These are phyloP conservation scores for Stylophora pistillata DNA, from an alignment of 64 coral and sea anemone species.

Conservation along the genomic window DNA sequence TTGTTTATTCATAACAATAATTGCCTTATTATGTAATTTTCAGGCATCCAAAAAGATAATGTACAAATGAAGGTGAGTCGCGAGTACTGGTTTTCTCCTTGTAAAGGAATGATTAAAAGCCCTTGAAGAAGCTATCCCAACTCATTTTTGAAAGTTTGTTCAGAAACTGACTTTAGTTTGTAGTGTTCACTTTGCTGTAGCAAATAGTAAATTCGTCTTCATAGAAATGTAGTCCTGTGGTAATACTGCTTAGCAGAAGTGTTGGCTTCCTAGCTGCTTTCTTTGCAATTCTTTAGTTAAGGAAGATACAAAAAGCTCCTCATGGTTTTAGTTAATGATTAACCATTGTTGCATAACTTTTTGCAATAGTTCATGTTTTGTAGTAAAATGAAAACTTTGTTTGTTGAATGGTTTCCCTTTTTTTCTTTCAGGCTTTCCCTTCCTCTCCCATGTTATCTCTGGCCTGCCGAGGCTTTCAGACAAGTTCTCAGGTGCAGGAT, in stretches of 20 bases:
- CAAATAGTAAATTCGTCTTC: too few species aligned
- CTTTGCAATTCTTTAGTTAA: too few species aligned
- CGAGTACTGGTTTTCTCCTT: not conserved
- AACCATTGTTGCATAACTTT: not conserved
- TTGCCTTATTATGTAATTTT: not conserved
- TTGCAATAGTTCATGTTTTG: not conserved
- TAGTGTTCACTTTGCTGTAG: too few species aligned
- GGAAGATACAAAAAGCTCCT: too few species aligned
- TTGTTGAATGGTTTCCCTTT: not conserved
- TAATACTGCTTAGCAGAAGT: too few species aligned
- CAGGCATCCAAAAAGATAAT: constrained; percentile 85
- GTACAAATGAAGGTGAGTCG: constrained; percentile 72
- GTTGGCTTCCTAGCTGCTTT: too few species aligned
- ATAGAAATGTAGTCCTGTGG: too few species aligned
- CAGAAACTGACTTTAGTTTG: too few species aligned
- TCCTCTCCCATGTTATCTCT: constrained; percentile 63
- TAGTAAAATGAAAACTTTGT: not conserved
- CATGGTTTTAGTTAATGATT: not conserved
- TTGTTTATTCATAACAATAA: too few species aligned
- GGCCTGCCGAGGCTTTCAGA: constrained; percentile 93
- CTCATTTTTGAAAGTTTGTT: too few species aligned
- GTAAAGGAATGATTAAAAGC: too few species aligned
- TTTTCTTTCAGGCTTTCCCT: constrained; percentile 33
- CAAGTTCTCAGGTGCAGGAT: constrained; percentile 94
- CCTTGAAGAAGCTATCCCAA: too few species aligned